Base-by-base conservation (phyloP, 2,888 invertebrate genomes). In the Watsonalla binaria region DNA sequence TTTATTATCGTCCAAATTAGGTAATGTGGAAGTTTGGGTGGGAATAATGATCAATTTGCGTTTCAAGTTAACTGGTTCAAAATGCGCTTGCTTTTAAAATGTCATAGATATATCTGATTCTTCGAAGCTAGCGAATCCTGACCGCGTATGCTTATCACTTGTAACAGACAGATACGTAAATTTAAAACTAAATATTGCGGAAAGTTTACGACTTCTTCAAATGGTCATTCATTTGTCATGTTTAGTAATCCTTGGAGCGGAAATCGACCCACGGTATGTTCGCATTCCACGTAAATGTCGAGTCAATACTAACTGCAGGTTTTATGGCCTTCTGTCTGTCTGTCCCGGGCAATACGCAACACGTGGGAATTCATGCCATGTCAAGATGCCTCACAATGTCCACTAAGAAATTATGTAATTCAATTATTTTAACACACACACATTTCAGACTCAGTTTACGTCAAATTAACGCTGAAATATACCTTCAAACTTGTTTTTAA, bases 291-390 rank as follows among this genome's bases (percentile, higher is more conserved):
- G 67, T 69, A 71, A 72, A 72, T 68, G 69, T 54, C 68, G 64
- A 62, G 76, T 75, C 74, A 74, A 78, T 72, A 67, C 62, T 52
- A 60, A 60, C 65, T 62, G 69, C 70, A 59, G 72, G 72, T 73
- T 76, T 80, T 78, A 80, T 73, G 66, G 62, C 69, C 66, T 59
- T 67, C 72, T 71, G 72, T 74, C 69, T 66, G 63, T 69, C 68
- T 57, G 24, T 24, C 55, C 45, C 60, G 64, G 71, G 60, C 60
- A 63, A 68, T 69, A 61, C 62, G 52, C 14, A 52, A 57, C 51
- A 54, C 60, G 45, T 57, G 57, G 61, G 64, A 70, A 72, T 70
- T 61, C 60, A 52, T 57, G 62, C 61, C 59, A 52, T 57, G 62
- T 61, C 59, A 54, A 56, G 56, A 62, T 54, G 54, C 54, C 49